phyloP scores from a whole-genome alignment of 2,888 invertebrate species.

The Geophilus truncorum region DNA sequence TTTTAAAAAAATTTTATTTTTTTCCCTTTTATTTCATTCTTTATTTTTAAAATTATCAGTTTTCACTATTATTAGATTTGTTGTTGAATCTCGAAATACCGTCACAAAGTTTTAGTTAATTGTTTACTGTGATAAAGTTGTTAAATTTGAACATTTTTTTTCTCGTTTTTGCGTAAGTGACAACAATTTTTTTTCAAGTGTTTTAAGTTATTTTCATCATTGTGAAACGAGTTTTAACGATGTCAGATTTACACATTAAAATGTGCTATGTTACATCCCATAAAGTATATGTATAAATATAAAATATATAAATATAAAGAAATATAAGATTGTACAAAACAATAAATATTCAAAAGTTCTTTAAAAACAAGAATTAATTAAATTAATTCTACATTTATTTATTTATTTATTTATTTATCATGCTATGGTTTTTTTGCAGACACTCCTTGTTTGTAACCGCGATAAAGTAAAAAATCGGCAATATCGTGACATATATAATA shows the following conservation, averaged over 20 bases:
- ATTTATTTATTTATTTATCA: neutral
- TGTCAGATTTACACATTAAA: neutral
- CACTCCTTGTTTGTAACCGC: conserved; percentile 64
- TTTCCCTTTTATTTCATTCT: no score
- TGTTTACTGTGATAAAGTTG: neutral
- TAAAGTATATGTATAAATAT: neutral
- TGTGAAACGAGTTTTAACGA: neutral
- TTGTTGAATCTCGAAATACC: neutral
- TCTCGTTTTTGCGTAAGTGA: no score
- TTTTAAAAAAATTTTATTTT: no score
- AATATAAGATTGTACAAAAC: neutral
- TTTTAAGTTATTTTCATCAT: neutral
- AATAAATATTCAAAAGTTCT: neutral
- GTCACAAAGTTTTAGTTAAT: neutral
- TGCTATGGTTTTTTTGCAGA: neutral
- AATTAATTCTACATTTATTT: neutral
- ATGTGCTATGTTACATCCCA: neutral
- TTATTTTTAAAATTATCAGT: no score
- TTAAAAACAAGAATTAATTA: neutral
- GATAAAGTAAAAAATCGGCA: conserved; percentile 74
- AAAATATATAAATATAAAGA: neutral
- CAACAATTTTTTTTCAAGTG: no score
- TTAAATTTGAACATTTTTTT: neutral
- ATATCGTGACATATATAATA: conserved; percentile 91
- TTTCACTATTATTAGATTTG: neutral